Base-by-base conservation (phyloP, 2,113 vertebrate species). In the Oceanodroma tethys region DNA sequence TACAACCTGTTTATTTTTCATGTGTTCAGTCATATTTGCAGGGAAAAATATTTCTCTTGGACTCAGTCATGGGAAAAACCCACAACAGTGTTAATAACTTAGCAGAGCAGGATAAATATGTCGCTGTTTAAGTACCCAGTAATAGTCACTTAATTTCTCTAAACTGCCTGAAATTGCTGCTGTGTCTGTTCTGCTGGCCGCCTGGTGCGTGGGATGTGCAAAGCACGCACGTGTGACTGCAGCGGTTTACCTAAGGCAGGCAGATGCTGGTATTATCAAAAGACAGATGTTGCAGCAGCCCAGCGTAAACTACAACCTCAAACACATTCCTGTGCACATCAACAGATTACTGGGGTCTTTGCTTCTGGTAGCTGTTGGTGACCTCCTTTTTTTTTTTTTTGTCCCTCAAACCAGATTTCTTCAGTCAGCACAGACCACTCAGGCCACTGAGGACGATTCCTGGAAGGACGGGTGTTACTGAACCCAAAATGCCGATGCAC, bases 401-500 rank as follows among this genome's bases (percentile, higher is more conserved):
- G 4, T 91, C 59, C 97, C 74, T 71, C 72, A 72, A 72, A 21
- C 47, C 97, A 99, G 99, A 81, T 98, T 98, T 86, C 90, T 98
- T 26, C 98, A 98, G 60, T 97, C 98, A 75, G 93, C 98, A 27
- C 99, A 76, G 60, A 62, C 74, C 30, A 38, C 92, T 0, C 99
- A 76, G 60, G 67, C 78, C 22, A 43, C 91, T 0, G 94, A 98
- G 52, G 97, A 98, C 0, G 99, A 99, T 32, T 98, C 99, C 42
- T 99, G 99, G 99, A 99, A 99, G 97, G 99, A 99, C 1, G 99
- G 99, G 67, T 99, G 99, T 89, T 99, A 99, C 98, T 99, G 98
- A 10, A 16, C 38, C 80, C 55, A 16, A 43, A 66, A 16, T 15
- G 19, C 70, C 7, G 48, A 26, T 5, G 29, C 43, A 16, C 66